These are phyloP conservation scores for Dugesia japonica DNA, from an alignment of 2,888 invertebrate genomes.

Conservation along the genomic window DNA sequence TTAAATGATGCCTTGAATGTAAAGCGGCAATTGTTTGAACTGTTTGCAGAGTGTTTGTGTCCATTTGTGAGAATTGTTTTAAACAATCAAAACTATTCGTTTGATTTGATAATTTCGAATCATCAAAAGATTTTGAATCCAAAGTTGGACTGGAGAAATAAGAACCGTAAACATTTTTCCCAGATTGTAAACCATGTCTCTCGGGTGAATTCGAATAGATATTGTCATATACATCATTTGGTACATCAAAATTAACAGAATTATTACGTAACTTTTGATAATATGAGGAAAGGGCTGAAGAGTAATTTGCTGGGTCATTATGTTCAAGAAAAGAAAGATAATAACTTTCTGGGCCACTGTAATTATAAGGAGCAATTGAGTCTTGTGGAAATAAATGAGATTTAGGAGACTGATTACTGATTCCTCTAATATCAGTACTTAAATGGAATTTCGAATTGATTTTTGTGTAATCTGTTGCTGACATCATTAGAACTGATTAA, in stretches of 20 bases:
- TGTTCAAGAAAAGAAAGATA: constrained; percentile 20
- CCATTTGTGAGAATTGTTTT: constrained; percentile 3
- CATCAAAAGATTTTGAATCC: constrained; percentile 12
- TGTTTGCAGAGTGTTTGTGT: background rate
- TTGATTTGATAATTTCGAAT: background rate
- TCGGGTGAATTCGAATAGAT: background rate
- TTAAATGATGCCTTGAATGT: background rate
- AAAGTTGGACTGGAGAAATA: constrained; percentile 1
- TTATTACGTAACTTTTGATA: background rate
- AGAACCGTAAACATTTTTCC: background rate
- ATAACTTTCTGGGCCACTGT: background rate
- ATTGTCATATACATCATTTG: background rate
- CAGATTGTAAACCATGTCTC: background rate
- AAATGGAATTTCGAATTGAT: constrained; percentile 2
- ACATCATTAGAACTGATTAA: constrained; percentile 1
- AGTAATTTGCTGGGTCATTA: background rate
- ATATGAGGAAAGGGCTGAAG: background rate
- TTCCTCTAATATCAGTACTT: background rate
- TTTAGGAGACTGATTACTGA: background rate
- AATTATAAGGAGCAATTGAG: constrained; percentile 14
- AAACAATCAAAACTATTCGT: constrained; percentile 1
- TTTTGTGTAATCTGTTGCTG: constrained; percentile 11
- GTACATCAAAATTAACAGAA: background rate
- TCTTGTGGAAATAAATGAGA: background rate
- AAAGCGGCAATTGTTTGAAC: background rate